phyloP scores from a whole-genome alignment of 2,113 vertebrate genomes.

The Podilymbus podiceps region DNA sequence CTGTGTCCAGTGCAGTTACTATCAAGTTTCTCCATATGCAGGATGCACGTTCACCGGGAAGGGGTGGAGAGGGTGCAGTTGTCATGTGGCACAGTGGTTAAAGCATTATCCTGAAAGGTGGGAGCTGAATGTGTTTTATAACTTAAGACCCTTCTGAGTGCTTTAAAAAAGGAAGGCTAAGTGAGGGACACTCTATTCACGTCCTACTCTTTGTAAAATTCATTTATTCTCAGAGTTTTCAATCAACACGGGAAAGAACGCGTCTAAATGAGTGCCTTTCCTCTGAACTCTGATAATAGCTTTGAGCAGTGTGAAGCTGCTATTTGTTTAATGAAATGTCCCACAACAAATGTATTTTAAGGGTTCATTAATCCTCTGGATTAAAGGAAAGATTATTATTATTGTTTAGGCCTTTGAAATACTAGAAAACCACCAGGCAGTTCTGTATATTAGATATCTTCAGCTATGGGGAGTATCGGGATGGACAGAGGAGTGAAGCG shows the following conservation, averaged over 20 bases:
- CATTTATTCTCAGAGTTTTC: not conserved
- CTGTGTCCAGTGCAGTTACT: not conserved
- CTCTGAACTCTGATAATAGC: not conserved
- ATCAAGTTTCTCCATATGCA: not conserved
- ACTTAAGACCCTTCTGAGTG: not conserved
- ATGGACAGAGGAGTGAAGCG: not conserved
- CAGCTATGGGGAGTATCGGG: not conserved
- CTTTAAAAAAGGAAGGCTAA: not conserved
- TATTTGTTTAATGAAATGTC: not conserved
- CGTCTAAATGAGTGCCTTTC: not conserved
- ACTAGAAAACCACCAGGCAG: not conserved
- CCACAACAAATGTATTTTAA: not conserved
- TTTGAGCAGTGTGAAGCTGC: not conserved
- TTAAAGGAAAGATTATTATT: not conserved
- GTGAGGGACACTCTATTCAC: not conserved
- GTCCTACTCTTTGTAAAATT: not conserved
- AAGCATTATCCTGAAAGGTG: not conserved
- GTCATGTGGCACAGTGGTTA: not conserved
- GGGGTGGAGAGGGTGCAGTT: not conserved
- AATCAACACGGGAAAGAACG: fast-evolving
- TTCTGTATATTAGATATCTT: not conserved
- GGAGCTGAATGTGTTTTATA: not conserved
- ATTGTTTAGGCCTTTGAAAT: not conserved
- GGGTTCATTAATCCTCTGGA: not conserved
- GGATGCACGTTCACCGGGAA: not conserved